Conservation (phyloP, 1,140 invertebrate species). For the Pemphigus obesinymphae region DNA sequence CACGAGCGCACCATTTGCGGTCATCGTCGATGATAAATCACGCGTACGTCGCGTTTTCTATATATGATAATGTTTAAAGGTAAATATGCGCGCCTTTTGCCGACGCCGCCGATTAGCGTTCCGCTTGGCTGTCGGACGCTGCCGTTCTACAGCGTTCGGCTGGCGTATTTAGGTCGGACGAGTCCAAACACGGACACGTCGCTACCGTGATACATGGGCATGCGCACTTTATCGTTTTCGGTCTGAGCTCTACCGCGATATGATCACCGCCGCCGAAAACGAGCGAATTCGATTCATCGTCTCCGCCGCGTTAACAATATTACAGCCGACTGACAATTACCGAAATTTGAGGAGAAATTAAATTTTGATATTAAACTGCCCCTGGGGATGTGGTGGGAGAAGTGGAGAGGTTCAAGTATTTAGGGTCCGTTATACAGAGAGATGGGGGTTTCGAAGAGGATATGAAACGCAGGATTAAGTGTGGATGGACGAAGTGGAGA, state of each 20-base stretch:
- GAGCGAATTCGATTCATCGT: background rate
- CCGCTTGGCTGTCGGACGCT: background rate
- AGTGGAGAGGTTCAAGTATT: too few species aligned
- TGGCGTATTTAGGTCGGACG: background rate
- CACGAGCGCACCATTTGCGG: background rate
- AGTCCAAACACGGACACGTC: background rate
- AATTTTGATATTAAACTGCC: too few species aligned
- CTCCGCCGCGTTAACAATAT: background rate
- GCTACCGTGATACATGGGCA: too few species aligned
- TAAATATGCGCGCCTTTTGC: constrained; percentile 16
- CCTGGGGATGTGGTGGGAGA: too few species aligned
- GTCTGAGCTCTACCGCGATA: background rate
- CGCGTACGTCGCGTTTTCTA: too few species aligned
- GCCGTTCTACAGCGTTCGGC: background rate
- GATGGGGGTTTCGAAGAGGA: too few species aligned
- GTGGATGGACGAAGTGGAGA: too few species aligned
- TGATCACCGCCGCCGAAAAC: background rate
- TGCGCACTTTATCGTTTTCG: background rate
- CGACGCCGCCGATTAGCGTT: constrained; percentile 8
- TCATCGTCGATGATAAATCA: constrained; percentile 11
- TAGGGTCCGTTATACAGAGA: too few species aligned
- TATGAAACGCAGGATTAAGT: too few species aligned
- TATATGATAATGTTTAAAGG: too few species aligned
- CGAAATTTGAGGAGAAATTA: too few species aligned
- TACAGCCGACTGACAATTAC: too few species aligned